Base-by-base conservation (phyloP, 1,140 invertebrate genomes). In the Eufriesea mexicana region DNA sequence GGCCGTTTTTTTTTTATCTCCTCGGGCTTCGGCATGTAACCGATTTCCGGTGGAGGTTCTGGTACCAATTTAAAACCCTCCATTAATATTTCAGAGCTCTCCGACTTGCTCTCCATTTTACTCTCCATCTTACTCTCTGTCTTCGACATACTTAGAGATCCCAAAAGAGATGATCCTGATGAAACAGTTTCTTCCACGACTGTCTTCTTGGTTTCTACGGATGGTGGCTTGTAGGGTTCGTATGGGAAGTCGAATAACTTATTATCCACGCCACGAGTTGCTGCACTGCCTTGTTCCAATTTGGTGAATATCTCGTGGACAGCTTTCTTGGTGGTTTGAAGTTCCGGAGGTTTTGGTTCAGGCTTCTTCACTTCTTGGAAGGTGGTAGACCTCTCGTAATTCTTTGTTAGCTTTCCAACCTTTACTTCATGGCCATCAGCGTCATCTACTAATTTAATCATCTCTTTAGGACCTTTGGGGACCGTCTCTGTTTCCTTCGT, bases 11-110 rank as follows among this genome's bases (percentile, higher is more conserved):
- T 93, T 81, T 93, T 91, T 51, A 91, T 78, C 18, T 93, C 92
- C 23, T 94, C 94, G 0, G 92, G 85, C 83, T 96, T 96, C 5
- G 96, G 95, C 49, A 95, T 95, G 84, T 95, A 97, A 57, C 95
- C 95, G 28, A 97, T 96, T 93, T 97, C 96, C n/a, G 96, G 96
- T 16, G 96, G 96, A 45, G 96, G 96, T 90, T 96, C 97, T 0
- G 96, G 96, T 76, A 95, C 94, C 0, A 97, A 86, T 90, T 95
- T 95, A 61, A 96, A 95, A 83, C 95, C 95, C 64, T 92, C 90
- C 67, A 94, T 68, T 88, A 92, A 88, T 16, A 92, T 90, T 86
- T 94, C 93, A 0, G 91, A 91, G 72, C 91, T 93, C 66, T 94
- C 92, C 0, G 92, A 93, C 67, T 93, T 92, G 25, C 49, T 72